Percentiles rank a stretch among this genome's conserved stretches.
These are phyloP conservation scores for Zelostemma sp. DNA, from an alignment of 1,140 invertebrate species.

Conservation along the genomic window DNA sequence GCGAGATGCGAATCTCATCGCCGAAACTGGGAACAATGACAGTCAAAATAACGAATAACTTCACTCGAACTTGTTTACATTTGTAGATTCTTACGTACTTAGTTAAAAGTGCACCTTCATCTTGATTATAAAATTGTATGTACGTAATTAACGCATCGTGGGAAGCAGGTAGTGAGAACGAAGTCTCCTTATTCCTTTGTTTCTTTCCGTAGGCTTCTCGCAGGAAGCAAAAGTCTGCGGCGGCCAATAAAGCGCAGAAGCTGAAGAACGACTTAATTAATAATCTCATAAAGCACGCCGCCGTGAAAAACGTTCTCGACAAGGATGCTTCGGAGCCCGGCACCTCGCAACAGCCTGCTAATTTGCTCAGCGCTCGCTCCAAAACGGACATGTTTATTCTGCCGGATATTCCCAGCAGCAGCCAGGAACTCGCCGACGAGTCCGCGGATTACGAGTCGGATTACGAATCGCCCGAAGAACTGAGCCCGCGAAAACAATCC, in stretches of 20 bases:
- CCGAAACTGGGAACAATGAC: slow-evolving; percentile 20
- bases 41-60: slow-evolving; percentile 24
- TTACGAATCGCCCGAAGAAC: slow-evolving; percentile 61
- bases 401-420: slow-evolving; percentile 73
- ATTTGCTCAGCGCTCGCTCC: neutral
- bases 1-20: too few species aligned
- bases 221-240: slow-evolving; percentile 81
- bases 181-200: slow-evolving; percentile 60
- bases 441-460: slow-evolving; percentile 56
- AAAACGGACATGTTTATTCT: slow-evolving; percentile 78
- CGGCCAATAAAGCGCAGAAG: slow-evolving; percentile 78
- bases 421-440: slow-evolving; percentile 62
- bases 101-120: slow-evolving; percentile 42
- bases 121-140: slow-evolving; percentile 63
- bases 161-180: slow-evolving; percentile 65
- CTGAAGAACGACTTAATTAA: slow-evolving; percentile 80
- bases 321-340: slow-evolving; percentile 42
- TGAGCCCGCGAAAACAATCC: slow-evolving; percentile 67
- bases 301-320: slow-evolving; percentile 65
- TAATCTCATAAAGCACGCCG: slow-evolving; percentile 73
- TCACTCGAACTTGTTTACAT: slow-evolving; percentile 23
- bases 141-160: slow-evolving; percentile 60
- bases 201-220: slow-evolving; percentile 78
- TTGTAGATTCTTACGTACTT: slow-evolving; percentile 30
- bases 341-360: slow-evolving; percentile 20